These are phyloP conservation scores for Trichacis sp. DNA, from an alignment of 2,888 invertebrate genomes.

Conservation along the genomic window DNA sequence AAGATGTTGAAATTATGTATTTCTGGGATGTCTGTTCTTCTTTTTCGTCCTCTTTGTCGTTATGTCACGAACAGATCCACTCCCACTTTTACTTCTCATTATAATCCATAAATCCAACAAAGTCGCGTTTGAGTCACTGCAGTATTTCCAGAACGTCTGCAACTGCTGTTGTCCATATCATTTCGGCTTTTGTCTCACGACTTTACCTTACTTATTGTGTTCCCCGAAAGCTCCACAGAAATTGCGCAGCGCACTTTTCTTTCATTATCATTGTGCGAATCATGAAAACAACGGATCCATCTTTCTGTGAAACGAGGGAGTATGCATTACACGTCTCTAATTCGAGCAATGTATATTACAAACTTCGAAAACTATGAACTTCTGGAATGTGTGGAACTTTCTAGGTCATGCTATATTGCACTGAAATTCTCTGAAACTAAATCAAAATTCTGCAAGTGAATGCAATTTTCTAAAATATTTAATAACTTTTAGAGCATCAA, in stretches of 20 bases:
- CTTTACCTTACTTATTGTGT: slow-evolving; percentile 50
- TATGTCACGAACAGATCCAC: slow-evolving; percentile 59
- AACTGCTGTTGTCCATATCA: slow-evolving; percentile 51
- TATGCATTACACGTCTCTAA: slow-evolving; percentile 20
- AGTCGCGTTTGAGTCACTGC: slow-evolving; percentile 55
- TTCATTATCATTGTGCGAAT: slow-evolving; percentile 40
- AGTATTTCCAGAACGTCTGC: slow-evolving; percentile 44
- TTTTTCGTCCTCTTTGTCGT: slow-evolving; percentile 62
- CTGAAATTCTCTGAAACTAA: too few relatives aligned
- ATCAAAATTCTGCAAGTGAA: too few relatives aligned
- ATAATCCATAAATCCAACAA: slow-evolving; percentile 66
- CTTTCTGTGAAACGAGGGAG: slow-evolving; percentile 35
- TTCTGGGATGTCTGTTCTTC: slow-evolving; percentile 59
- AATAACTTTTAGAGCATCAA: too few relatives aligned
- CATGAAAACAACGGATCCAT: slow-evolving; percentile 33
- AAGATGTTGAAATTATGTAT: slow-evolving; percentile 62
- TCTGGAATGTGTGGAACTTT: too few relatives aligned
- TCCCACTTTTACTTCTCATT: slow-evolving; percentile 53
- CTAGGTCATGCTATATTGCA: too few relatives aligned
- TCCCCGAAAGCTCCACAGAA: slow-evolving; percentile 39
- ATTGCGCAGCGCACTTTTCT: slow-evolving; percentile 36
- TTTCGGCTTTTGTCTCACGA: slow-evolving; percentile 57
- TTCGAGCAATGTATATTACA: too few relatives aligned
- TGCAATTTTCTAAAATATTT: too few relatives aligned
- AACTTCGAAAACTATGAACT: too few relatives aligned